These are phyloP conservation scores for Nematolebias whitei DNA, from an alignment of 2,113 vertebrate genomes.

Conservation along the genomic window DNA sequence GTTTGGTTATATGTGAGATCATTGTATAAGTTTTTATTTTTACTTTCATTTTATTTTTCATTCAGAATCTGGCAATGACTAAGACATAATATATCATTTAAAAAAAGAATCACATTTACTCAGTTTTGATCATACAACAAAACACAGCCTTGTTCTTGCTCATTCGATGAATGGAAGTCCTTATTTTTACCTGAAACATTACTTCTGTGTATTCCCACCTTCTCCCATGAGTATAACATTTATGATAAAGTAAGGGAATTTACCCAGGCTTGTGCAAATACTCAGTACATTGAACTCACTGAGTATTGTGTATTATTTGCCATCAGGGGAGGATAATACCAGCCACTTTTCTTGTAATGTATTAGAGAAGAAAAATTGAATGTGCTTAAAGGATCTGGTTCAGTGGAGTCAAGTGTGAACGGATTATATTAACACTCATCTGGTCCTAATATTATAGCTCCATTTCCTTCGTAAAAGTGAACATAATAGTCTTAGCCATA, in stretches of 20 bases:
- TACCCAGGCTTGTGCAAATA: conserved; percentile 71
- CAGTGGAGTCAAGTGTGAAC: conserved; percentile 52
- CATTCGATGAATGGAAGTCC: conserved; percentile 36
- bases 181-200: conserved; percentile 43
- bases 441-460: conserved; percentile 45
- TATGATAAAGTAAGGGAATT: conserved; percentile 78
- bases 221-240: conserved; percentile 68
- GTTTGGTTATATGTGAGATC: conserved; percentile 25
- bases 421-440: conserved; percentile 48
- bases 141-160: background rate
- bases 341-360: conserved; percentile 68
- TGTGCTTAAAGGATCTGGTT: conserved; percentile 67
- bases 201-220: conserved; percentile 56
- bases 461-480: conserved; percentile 47
- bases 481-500: conserved; percentile 13
- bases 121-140: conserved; percentile 6
- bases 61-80: conserved; percentile 4
- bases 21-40: conserved; percentile 10
- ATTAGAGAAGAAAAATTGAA: conserved; percentile 71
- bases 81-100: background rate
- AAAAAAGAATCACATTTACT: conserved; percentile 9
- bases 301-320: conserved; percentile 76
- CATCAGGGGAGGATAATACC: conserved; percentile 73
- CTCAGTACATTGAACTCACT: conserved; percentile 69
- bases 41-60: conserved; percentile 19